Base-by-base conservation (phyloP, 1,140 invertebrate species). In the Procambarus clarkii region DNA sequence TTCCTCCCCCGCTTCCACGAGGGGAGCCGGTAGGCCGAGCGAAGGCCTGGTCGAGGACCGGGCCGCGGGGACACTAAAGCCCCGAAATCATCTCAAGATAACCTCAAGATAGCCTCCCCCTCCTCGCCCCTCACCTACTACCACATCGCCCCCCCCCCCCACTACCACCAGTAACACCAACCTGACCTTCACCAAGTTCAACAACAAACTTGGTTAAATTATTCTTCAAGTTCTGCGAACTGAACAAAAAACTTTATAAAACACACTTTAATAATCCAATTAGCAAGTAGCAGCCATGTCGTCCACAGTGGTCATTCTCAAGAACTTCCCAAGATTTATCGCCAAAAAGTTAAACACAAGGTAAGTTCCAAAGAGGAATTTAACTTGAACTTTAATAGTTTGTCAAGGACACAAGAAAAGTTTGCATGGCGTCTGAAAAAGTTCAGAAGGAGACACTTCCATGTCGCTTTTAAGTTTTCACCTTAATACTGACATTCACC, bases 371-470 rank as follows among this genome's bases (percentile, higher is more conserved):
- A 85, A 85, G 64, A 64, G 74, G 9, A 85, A 46, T 64, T 15
- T 21, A 85, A 85, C 82, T 85, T 85, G 46, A 85, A 71, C 64
- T 85, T 85, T 46, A 85, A 85, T 85, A 85, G 58, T 85, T 85
- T 85, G 74, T 85, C 82, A 85, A 85, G 82, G 82, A 64, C 82
- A 71, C 78, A 64, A 64, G 44, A 46, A 85, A 85, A 85, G 82
- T 85, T 85, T 85, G 82, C 82, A 74, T 85, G 82, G 44, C 82
- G 21, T 24, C 69, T 2, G 21, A n/a, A 9, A 7, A 46, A 44
- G 54, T 50, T 15, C 50, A 83, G 4, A 50, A 44, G 15, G 13
- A 44, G 11, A 74, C 60, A n/a, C 24, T 13, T 0, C 77, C 5
- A 9, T 34, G 18, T 81, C 44, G 1, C 21, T 24, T 21, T 24